Percentiles rank a stretch among this genome's conserved stretches.
phyloP scores from a whole-genome alignment of 2,113 vertebrate species.

The Chlamydotis undulata region DNA sequence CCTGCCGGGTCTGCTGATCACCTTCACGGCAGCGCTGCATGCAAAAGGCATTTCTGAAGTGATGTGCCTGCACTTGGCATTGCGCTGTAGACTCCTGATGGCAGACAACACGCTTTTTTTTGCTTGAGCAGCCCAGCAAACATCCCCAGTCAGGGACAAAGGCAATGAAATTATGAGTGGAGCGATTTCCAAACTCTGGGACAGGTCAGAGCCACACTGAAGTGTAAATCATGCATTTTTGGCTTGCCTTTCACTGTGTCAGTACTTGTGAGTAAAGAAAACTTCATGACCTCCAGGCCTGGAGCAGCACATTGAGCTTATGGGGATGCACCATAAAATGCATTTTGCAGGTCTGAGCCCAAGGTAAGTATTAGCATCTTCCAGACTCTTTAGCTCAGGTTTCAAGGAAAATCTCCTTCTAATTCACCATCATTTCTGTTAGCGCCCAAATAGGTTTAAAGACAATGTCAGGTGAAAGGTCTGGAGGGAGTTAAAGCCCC shows the following conservation, averaged over 20 bases:
- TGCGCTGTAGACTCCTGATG: neutral
- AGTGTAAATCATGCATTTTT: neutral
- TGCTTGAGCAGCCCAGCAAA: neutral
- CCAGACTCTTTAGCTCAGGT: neutral
- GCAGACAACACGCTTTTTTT: neutral
- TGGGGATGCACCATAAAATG: neutral
- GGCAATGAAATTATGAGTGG: neutral
- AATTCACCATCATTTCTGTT: neutral
- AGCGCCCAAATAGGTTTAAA: neutral
- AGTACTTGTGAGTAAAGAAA: neutral
- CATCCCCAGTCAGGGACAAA: neutral
- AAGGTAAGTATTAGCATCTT: neutral
- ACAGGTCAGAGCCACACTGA: neutral
- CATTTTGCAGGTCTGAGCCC: neutral
- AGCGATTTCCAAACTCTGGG: neutral
- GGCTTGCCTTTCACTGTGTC: neutral
- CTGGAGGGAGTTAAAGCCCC: neutral
- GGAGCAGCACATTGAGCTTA: neutral
- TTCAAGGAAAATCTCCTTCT: conserved; percentile 3
- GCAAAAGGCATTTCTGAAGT: neutral
- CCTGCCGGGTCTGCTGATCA: neutral
- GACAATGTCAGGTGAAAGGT: neutral
- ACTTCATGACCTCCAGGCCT: neutral
- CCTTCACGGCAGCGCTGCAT: fast-evolving
- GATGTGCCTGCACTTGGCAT: neutral